Base-by-base conservation (phyloP, 2,113 vertebrate species). In the Oxygymnocypris stewartii region DNA sequence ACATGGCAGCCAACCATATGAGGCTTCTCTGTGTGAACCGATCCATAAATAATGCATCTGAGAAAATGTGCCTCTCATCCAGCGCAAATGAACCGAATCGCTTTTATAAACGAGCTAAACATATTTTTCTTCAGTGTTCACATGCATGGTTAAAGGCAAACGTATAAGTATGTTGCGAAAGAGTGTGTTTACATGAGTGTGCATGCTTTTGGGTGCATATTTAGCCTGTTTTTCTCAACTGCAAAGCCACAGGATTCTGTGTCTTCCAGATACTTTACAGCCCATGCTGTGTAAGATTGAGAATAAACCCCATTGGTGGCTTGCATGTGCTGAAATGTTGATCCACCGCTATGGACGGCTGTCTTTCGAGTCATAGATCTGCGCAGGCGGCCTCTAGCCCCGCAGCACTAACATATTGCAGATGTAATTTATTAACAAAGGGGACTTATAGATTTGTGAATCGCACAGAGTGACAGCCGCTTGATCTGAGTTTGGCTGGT, bases 401-500 rank as follows among this genome's bases (percentile, higher is more conserved):
- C 88, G 81, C 91, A 92, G 91, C 91, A 92, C 88, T 92, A 92
- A 92, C 93, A 94, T 92, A 93, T 93, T 94, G 92, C 85, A 92
- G 92, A 92, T 90, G 93, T 93, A 93, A 94, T 93, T 93, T 92
- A 91, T 90, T 49, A 89, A 92, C 90, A 94, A 93, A 94, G 90
- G 91, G 88, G 91, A 90, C 92, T 93, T 91, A 89, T 89, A 92
- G 90, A 92, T 92, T 92, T 93, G 89, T 92, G 92, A 93, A 92
- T 93, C 91, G 93, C 90, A 82, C 81, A 81, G 87, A 90, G 91
- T 92, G 93, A 92, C 93, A 94, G 92, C 90, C 92, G 91, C 89
- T 88, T 92, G 69, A 86, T 89, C 86, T 87, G 89, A 90, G 88
- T 92, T 86, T 85, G 87, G 88, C 84, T 90, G 49, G 47, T 91